Evolutionary conservation across 2,797 vertebrate genomes (phyloP).

Genomic region (Bradypodion pumilum): DNA sequence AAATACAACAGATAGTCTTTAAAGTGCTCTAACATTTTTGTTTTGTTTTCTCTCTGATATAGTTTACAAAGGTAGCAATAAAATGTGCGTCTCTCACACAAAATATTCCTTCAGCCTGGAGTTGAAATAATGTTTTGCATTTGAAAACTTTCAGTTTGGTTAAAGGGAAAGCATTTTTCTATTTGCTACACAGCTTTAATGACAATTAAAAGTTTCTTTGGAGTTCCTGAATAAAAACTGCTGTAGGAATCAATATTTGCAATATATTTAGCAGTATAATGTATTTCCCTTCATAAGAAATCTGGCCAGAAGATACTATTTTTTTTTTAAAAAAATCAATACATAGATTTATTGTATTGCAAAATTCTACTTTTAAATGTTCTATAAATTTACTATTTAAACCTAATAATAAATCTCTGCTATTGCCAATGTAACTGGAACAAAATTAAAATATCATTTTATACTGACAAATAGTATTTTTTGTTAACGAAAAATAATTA

Average conservation of each 20-base stretch:
- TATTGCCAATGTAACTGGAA: background rate
- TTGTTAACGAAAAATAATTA: background rate
- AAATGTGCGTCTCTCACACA: background rate
- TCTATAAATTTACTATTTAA: constrained; percentile 26
- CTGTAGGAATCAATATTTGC: constrained; percentile 20
- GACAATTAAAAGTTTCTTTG: constrained; percentile 8
- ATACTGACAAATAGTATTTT: background rate
- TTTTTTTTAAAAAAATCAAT: constrained; percentile 4
- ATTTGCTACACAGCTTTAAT: background rate
- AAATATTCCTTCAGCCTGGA: background rate
- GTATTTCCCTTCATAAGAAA: background rate
- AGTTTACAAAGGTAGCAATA: rapidly evolving
- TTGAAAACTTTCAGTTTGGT: background rate
- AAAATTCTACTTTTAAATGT: background rate
- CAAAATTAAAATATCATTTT: background rate
- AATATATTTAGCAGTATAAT: background rate
- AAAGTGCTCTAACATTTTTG: no score
- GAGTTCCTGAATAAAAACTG: constrained; percentile 5
- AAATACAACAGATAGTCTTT: no score
- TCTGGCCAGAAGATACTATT: background rate
- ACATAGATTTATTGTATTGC: background rate
- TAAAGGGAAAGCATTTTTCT: background rate
- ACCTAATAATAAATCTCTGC: constrained; percentile 24
- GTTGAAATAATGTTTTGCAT: background rate
- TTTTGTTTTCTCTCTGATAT: no score